Evolutionary conservation across 2,888 invertebrate species (phyloP).

Genomic region (Nipponacmea schrenckii): DNA sequence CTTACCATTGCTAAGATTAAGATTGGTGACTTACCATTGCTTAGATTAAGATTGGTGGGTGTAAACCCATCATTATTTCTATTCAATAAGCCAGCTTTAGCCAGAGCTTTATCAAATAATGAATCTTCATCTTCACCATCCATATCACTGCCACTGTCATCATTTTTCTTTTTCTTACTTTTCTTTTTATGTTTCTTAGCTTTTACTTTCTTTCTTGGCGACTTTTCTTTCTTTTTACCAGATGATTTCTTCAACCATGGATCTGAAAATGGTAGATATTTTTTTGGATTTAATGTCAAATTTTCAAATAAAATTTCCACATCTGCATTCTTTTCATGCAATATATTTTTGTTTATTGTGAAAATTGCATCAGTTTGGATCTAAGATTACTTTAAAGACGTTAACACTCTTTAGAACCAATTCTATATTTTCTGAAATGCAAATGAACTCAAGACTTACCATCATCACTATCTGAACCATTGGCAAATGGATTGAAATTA

Average conservation of each 20-base stretch:
- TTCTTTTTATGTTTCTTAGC: constrained; percentile 60
- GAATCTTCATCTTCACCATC: constrained; percentile 55
- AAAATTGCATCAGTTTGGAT: too few species aligned
- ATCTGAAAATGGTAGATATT: constrained; percentile 69
- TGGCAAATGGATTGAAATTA: constrained; percentile 93
- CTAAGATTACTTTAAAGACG: too few species aligned
- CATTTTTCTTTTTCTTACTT: constrained; percentile 71
- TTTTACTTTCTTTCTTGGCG: constrained; percentile 37
- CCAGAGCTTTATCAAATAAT: constrained; percentile 57
- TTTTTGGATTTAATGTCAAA: constrained; percentile 6
- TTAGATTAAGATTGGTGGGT: neutral
- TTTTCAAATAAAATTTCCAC: neutral
- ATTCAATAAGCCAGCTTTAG: constrained; percentile 52
- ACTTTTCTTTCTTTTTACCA: constrained; percentile 36
- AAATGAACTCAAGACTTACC: too few species aligned
- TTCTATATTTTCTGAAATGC: too few species aligned
- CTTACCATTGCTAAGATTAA: too few species aligned
- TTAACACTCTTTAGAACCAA: too few species aligned
- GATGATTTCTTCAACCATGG: constrained; percentile 76
- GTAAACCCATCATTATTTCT: constrained; percentile 20
- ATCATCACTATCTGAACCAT: constrained; percentile 72
- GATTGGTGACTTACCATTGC: neutral
- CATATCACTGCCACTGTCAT: constrained; percentile 71
- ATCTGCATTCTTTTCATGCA: too few species aligned
- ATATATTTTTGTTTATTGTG: too few species aligned